Conservation (phyloP, 2,113 vertebrate genomes). For the Solea senegalensis region DNA sequence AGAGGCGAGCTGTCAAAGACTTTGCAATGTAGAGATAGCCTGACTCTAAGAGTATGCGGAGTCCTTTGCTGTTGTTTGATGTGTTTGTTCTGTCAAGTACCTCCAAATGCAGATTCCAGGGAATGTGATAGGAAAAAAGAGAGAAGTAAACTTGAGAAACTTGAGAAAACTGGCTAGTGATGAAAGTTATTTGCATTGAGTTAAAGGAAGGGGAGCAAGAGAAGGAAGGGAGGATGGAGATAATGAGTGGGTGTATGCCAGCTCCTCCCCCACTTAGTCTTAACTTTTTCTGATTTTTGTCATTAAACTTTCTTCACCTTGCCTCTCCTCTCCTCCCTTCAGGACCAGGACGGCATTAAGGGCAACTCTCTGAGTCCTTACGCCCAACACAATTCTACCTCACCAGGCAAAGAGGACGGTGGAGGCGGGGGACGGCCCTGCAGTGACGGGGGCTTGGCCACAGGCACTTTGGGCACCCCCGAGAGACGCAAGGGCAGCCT, state of each 20-base stretch:
- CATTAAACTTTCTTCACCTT: background rate
- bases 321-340: constrained; percentile 30
- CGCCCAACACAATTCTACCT: constrained; percentile 97
- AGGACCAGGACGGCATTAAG: constrained; percentile 96
- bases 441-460: constrained; percentile 86
- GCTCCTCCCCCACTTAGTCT: constrained; percentile 32
- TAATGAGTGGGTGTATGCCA: constrained; percentile 64
- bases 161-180: constrained; percentile 74
- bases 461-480: constrained; percentile 89
- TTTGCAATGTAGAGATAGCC: constrained; percentile 71
- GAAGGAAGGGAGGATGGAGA: constrained; percentile 46
- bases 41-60: constrained; percentile 37
- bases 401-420: constrained; percentile 91
- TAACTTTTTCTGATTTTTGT: background rate
- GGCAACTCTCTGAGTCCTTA: constrained; percentile 91
- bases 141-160: constrained; percentile 48
- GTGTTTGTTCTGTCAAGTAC: constrained; percentile 71
- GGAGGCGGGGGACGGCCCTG: constrained; percentile 88
- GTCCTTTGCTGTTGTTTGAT: constrained; percentile 63
- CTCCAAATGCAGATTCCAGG: constrained; percentile 78
- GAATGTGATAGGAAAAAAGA: constrained; percentile 40
- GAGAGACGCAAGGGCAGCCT: constrained; percentile 98
- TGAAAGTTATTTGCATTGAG: constrained; percentile 68
- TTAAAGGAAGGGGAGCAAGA: constrained; percentile 44
- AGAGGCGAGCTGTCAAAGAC: constrained; percentile 50